phyloP scores from a whole-genome alignment of 2,113 vertebrate genomes.

The Muntiacus muntjak region DNA sequence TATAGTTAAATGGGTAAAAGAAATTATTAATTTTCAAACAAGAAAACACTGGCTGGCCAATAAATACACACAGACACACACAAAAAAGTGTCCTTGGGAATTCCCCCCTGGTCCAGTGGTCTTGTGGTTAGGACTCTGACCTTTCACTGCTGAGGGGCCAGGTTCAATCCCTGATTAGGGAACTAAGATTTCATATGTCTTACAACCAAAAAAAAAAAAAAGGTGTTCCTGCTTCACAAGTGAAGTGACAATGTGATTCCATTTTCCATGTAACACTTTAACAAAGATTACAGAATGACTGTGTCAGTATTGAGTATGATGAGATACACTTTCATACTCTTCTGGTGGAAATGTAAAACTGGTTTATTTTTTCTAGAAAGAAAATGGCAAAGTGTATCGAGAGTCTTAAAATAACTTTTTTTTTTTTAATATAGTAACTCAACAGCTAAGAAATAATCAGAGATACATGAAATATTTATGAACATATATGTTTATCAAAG shows the following conservation, averaged over 20 bases:
- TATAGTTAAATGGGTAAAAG: background rate
- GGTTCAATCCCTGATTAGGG: background rate
- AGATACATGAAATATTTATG: background rate
- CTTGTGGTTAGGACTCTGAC: background rate
- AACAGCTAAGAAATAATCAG: background rate
- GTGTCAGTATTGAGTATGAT: background rate
- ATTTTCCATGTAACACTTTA: background rate
- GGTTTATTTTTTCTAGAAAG: conserved; percentile 4
- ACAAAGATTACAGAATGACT: background rate
- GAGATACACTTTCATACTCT: background rate
- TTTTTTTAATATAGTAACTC: background rate
- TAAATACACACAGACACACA: background rate
- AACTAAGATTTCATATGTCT: background rate
- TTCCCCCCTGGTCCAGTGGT: background rate
- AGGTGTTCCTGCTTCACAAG: background rate
- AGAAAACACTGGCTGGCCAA: background rate
- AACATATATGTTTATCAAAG: background rate
- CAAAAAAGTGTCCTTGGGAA: background rate
- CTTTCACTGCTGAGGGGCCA: background rate
- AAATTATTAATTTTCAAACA: background rate
- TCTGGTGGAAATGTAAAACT: background rate
- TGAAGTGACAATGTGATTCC: background rate
- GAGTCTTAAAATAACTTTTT: background rate
- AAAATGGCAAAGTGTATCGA: background rate
- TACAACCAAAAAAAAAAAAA: background rate